Evolutionary conservation across 2,888 invertebrate genomes (phyloP).

Genomic region (Brachynemurus nebulosus): DNA sequence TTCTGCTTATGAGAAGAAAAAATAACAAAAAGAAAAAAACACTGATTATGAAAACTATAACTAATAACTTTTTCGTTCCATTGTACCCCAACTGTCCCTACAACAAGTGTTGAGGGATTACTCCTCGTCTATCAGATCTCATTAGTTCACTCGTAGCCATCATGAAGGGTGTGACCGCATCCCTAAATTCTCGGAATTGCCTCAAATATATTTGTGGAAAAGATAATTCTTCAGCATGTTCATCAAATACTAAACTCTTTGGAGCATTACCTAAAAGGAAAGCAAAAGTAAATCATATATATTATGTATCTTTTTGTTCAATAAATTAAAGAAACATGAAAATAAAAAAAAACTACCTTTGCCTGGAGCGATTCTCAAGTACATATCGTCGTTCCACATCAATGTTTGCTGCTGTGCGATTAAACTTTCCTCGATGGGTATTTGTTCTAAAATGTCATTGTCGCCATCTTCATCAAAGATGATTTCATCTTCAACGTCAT

Average conservation of each 20-base stretch:
- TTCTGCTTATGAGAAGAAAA: too few species aligned
- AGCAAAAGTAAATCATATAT: not conserved
- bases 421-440: constrained; percentile 17
- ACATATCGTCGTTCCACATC: constrained; percentile 18
- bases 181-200: constrained; percentile 22
- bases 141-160: constrained; percentile 19
- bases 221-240: constrained; percentile 29
- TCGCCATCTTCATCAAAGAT: constrained; percentile 1
- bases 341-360: constrained; percentile 1
- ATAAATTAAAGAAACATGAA: not conserved
- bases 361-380: constrained; percentile 15
- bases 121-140: constrained; percentile 24
- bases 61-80: too few species aligned
- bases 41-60: too few species aligned
- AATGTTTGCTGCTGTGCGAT: constrained; percentile 18
- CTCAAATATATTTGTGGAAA: constrained; percentile 30
- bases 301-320: not conserved
- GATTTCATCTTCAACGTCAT: constrained; percentile 1
- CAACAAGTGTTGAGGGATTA: constrained; percentile 22
- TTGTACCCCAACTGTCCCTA: too few species aligned
- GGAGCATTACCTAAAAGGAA: not conserved
- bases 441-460: constrained; percentile 16
- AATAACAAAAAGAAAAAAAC: too few species aligned
- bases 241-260: constrained; percentile 25
- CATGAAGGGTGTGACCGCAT: constrained; percentile 15